phyloP scores from a whole-genome alignment of 1,140 invertebrate genomes.

The Drosophila kikkawai region DNA sequence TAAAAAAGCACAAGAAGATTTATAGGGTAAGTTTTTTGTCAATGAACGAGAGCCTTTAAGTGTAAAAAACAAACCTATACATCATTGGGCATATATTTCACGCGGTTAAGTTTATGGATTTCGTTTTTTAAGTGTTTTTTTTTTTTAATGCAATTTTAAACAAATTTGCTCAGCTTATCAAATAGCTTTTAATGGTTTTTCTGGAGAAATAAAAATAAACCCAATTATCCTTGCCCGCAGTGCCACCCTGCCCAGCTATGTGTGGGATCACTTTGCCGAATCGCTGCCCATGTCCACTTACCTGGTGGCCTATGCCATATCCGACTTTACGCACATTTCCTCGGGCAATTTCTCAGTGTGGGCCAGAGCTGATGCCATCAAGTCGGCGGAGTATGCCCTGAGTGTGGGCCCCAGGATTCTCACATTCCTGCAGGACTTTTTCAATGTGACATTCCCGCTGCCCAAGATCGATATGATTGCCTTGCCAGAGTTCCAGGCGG shows the following conservation, averaged over 20 bases:
- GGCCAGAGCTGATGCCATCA: slow-evolving; percentile 92
- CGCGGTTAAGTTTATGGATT: too few relatives aligned
- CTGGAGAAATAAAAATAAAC: too few relatives aligned
- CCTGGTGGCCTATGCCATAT: slow-evolving; percentile 95
- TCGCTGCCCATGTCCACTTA: slow-evolving; percentile 97
- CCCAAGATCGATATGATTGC: slow-evolving; percentile 96
- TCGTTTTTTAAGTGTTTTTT: too few relatives aligned
- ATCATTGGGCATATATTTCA: too few relatives aligned
- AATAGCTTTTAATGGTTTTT: background rate
- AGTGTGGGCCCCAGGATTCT: slow-evolving; percentile 93
- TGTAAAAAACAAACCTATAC: too few relatives aligned
- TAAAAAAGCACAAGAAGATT: too few relatives aligned
- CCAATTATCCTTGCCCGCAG: slow-evolving; percentile 15
- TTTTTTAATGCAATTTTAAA: too few relatives aligned
- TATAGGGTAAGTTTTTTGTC: too few relatives aligned
- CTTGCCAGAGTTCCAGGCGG: slow-evolving; percentile 96
- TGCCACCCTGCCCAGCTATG: slow-evolving; percentile 87
- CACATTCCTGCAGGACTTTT: slow-evolving; percentile 93
- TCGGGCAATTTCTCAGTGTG: slow-evolving; percentile 91
- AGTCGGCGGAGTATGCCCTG: slow-evolving; percentile 92
- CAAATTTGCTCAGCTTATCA: too few relatives aligned
- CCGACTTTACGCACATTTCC: slow-evolving; percentile 91
- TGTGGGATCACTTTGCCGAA: slow-evolving; percentile 92
- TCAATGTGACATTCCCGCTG: slow-evolving; percentile 92
- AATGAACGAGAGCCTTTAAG: too few relatives aligned